Evolutionary conservation across 1,140 invertebrate species (phyloP).

Genomic region (Neoseiulus cucumeris): DNA sequence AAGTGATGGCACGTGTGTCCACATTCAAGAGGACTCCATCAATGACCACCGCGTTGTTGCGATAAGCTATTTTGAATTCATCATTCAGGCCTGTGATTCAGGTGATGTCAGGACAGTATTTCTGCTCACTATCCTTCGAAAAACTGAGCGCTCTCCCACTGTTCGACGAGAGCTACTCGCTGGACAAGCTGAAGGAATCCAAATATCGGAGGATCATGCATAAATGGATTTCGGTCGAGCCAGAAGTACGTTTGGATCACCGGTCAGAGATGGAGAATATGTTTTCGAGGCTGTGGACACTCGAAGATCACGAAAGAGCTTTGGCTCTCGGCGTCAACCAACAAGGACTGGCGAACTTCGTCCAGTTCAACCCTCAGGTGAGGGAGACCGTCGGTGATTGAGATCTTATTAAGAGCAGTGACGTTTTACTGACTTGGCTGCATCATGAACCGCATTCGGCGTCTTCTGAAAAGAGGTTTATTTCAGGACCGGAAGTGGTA

Average conservation of each 20-base stretch:
- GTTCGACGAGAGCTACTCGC: neutral
- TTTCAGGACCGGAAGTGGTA: neutral
- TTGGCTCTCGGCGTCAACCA: neutral
- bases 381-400: no score
- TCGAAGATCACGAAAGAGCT: neutral
- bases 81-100: neutral
- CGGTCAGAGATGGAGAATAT: neutral
- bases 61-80: neutral
- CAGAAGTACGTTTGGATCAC: neutral
- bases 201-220: neutral
- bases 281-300: neutral
- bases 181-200: neutral
- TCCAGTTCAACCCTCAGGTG: neutral
- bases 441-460: no score
- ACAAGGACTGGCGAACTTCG: neutral
- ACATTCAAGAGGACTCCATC: neutral
- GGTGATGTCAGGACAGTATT: neutral
- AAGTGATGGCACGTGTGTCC: neutral
- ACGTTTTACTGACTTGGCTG: no score
- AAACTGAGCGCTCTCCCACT: neutral
- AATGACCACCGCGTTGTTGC: neutral
- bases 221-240: neutral
- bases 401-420: no score
- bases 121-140: neutral
- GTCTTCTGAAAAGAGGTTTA: no score